These are phyloP conservation scores for Xiphophorus hellerii DNA, from an alignment of 2,113 vertebrate species.

Conservation along the genomic window DNA sequence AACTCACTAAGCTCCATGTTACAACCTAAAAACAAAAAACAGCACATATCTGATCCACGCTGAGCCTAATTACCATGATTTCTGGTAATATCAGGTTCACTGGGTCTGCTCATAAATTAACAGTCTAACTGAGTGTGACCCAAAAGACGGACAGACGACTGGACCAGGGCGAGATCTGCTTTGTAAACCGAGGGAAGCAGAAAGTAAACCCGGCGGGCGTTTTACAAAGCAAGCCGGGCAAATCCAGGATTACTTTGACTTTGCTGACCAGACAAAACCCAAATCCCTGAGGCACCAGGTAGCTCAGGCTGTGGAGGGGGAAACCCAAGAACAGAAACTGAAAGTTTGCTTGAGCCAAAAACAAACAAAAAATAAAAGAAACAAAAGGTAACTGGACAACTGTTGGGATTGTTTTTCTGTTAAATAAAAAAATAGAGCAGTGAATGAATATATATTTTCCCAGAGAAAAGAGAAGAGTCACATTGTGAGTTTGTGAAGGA, in stretches of 20 bases:
- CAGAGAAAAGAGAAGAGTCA: background rate
- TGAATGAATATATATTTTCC: no score
- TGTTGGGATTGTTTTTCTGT: background rate
- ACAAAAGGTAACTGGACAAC: background rate
- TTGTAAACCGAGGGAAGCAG: background rate
- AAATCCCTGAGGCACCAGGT: background rate
- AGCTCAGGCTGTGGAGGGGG: background rate
- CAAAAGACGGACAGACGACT: slow-evolving; percentile 15
- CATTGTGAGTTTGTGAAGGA: background rate
- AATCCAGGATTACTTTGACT: slow-evolving; percentile 7
- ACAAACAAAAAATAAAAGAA: background rate
- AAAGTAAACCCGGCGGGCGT: background rate
- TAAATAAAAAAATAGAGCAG: background rate
- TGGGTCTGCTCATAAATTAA: background rate
- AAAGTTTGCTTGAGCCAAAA: background rate
- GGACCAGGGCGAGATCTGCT: slow-evolving; percentile 10
- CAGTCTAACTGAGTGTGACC: slow-evolving; percentile 9
- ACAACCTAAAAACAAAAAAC: background rate
- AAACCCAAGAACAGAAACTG: background rate
- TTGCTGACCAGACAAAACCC: background rate
- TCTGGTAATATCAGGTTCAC: background rate
- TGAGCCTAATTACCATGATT: slow-evolving; percentile 1
- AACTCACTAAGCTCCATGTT: background rate
- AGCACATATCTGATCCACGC: background rate
- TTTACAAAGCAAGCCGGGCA: slow-evolving; percentile 14